These are phyloP conservation scores for Nasua narica DNA, from an alignment of 2,797 vertebrate genomes.

Conservation along the genomic window DNA sequence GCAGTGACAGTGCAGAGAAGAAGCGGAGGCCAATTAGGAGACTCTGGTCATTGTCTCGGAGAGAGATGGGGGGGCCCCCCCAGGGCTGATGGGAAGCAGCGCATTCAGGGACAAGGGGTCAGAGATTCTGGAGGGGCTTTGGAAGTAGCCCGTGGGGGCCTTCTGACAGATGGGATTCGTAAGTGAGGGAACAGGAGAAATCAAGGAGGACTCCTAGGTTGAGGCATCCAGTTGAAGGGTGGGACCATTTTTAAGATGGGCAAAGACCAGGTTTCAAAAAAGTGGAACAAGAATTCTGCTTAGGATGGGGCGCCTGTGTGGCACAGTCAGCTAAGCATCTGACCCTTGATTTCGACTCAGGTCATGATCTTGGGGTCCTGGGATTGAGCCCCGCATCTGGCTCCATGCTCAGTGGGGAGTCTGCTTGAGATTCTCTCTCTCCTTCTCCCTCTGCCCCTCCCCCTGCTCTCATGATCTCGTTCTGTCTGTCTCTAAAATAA, in stretches of 20 bases:
- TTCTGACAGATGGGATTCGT: rapidly evolving
- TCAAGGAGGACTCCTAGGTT: neutral
- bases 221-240: neutral
- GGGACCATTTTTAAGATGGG: neutral
- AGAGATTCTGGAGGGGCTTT: neutral
- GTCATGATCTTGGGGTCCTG: neutral
- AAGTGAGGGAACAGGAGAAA: neutral
- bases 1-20: rapidly evolving
- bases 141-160: neutral
- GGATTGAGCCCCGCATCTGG: neutral
- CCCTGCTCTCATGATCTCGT: neutral
- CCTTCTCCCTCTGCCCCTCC: neutral
- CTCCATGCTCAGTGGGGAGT: neutral
- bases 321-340: rapidly evolving
- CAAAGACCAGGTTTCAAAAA: neutral
- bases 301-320: neutral
- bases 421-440: neutral
- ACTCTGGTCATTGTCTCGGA: rapidly evolving
- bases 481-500: neutral
- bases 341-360: neutral
- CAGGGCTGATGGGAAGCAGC: neutral
- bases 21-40: neutral
- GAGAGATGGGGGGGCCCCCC: neutral
- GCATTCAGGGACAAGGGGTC: neutral
- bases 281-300: neutral